A percentile compares a stretch with the other conserved stretches of the same genome.
Evolutionary conservation across 2,113 vertebrate genomes (phyloP).

Genomic region (Scopus umbretta): DNA sequence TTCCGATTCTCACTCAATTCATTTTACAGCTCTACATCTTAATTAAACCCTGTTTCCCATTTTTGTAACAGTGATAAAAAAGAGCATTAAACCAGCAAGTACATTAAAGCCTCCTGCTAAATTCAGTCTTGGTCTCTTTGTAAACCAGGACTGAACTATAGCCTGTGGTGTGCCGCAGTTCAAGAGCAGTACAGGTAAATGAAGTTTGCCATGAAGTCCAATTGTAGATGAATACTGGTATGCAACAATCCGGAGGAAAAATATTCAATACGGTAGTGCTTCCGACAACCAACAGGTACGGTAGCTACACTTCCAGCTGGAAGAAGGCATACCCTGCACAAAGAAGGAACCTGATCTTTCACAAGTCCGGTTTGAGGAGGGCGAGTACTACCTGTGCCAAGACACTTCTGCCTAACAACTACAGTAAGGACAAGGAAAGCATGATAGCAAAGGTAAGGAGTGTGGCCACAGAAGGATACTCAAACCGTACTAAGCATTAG

Average conservation of each 20-base stretch:
- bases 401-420: not conserved
- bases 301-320: not conserved
- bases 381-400: not conserved
- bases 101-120: not conserved
- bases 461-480: not conserved
- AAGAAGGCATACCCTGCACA: fast-evolving
- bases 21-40: not conserved
- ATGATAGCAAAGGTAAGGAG: not conserved
- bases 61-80: not conserved
- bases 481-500: not conserved
- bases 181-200: not conserved
- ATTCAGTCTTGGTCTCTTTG: not conserved
- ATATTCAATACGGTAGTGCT: not conserved
- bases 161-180: not conserved
- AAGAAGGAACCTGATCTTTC: not conserved
- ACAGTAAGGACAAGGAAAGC: not conserved
- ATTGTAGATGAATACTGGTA: not conserved
- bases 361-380: fast-evolving
- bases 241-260: not conserved
- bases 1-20: not conserved
- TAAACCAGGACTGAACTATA: not conserved
- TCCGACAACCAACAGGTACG: not conserved
- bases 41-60: not conserved
- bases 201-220: not conserved
- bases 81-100: not conserved